Evolutionary conservation across 2,888 invertebrate species (phyloP).

Genomic region (Seira musarum): DNA sequence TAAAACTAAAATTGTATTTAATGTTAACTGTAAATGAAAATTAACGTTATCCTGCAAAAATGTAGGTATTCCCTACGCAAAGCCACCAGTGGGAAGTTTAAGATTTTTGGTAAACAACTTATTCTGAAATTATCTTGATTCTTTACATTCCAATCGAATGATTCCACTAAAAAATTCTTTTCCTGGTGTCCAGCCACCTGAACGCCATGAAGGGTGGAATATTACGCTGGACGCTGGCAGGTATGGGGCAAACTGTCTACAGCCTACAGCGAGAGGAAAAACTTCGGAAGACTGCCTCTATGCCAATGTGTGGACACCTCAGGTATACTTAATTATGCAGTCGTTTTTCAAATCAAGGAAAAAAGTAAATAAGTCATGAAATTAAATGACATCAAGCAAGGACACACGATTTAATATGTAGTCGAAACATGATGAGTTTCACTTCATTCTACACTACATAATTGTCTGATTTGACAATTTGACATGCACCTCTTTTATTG

Average conservation of each 20-base stretch:
- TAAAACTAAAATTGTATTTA: too few species aligned
- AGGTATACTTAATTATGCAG: constrained; percentile 75
- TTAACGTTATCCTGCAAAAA: too few species aligned
- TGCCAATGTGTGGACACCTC: constrained; percentile 91
- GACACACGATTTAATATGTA: too few species aligned
- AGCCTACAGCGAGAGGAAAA: constrained; percentile 73
- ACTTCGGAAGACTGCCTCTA: constrained; percentile 89
- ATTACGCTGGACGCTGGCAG: constrained; percentile 81
- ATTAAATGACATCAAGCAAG: too few species aligned
- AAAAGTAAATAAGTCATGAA: too few species aligned
- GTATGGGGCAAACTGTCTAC: constrained; percentile 81
- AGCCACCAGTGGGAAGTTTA: constrained; percentile 64
- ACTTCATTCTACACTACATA: too few species aligned
- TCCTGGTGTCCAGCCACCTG: constrained; percentile 79
- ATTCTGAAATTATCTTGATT: background rate
- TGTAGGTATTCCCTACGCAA: constrained; percentile 68
- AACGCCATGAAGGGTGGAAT: constrained; percentile 81
- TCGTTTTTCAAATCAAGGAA: background rate
- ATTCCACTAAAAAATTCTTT: background rate
- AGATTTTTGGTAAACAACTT: constrained; percentile 65
- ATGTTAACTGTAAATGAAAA: too few species aligned
- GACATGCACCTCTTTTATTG: too few species aligned
- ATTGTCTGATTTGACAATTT: too few species aligned
- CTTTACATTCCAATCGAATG: background rate
- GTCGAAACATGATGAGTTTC: too few species aligned